phyloP scores from a whole-genome alignment of 37 sponge, comb jelly and placozoan genomes.

The Petrosia ficiformis region DNA sequence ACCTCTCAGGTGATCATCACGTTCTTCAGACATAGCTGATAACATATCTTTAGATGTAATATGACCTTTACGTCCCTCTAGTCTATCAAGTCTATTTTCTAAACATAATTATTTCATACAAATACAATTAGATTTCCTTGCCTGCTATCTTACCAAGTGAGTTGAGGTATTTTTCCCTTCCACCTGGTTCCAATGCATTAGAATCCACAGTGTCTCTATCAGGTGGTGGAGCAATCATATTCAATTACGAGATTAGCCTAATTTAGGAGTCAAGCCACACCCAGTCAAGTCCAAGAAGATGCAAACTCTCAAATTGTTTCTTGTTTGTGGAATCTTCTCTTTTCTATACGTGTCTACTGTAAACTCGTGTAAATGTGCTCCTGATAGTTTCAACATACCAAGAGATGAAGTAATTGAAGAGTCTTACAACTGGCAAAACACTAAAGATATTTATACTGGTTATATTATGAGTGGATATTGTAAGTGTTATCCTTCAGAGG shows the following conservation, averaged over 20 bases:
- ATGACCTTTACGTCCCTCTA: neutral
- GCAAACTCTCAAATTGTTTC: no score
- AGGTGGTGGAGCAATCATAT: slow-evolving; percentile 25
- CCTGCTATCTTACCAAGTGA: slow-evolving; percentile 46
- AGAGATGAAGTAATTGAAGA: neutral
- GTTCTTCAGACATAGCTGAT: slow-evolving; percentile 19
- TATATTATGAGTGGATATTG: neutral
- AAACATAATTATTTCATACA: no score
- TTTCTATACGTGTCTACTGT: neutral
- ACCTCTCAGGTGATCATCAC: slow-evolving; percentile 60
- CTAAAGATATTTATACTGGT: neutral
- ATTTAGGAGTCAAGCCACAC: no score
- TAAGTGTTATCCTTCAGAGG: neutral
- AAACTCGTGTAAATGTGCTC: neutral
- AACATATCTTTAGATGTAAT: slow-evolving; percentile 14
- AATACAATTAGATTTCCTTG: no score
- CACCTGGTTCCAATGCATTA: slow-evolving; percentile 29
- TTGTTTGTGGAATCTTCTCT: neutral
- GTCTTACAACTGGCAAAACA: neutral
- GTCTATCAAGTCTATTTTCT: slow-evolving; percentile 9
- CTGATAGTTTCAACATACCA: neutral
- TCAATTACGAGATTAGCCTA: no score
- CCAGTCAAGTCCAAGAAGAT: neutral
- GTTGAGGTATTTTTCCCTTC: slow-evolving; percentile 30
- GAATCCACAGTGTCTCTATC: neutral